These are phyloP conservation scores for Dasypus novemcinctus DNA, from an alignment of 2,113 vertebrate species.

Conservation along the genomic window DNA sequence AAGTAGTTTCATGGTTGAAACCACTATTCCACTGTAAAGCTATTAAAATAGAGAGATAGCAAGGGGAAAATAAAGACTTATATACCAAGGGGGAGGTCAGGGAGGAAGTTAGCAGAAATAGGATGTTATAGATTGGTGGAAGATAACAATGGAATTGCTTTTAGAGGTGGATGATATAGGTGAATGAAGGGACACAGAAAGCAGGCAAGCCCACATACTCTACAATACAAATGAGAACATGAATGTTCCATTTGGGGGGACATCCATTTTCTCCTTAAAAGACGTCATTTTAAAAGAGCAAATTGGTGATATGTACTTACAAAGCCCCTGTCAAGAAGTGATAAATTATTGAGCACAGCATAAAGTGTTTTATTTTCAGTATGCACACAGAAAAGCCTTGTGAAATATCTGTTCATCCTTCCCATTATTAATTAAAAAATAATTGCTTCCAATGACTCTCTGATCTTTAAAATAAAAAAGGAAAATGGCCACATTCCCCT, in stretches of 20 bases:
- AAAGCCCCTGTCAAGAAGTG: conserved; percentile 73
- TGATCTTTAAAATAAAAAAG: conserved; percentile 43
- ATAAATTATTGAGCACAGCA: conserved; percentile 70
- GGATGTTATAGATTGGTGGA: background rate
- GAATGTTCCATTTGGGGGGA: background rate
- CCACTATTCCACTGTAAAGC: background rate
- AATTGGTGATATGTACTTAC: conserved; percentile 73
- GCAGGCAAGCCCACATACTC: background rate
- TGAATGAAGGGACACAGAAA: conserved; percentile 18
- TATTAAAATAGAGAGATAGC: conserved; percentile 20
- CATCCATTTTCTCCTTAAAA: conserved; percentile 56
- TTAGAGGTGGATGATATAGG: background rate
- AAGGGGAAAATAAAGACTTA: conserved; percentile 53
- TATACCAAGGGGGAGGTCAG: background rate
- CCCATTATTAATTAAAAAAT: conserved; percentile 70
- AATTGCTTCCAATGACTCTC: conserved; percentile 68
- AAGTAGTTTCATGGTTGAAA: conserved; percentile 23
- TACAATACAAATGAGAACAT: conserved; percentile 68
- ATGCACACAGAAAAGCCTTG: conserved; percentile 44
- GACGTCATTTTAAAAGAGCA: conserved; percentile 68
- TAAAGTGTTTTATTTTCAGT: conserved; percentile 64
- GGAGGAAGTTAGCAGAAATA: conserved; percentile 13
- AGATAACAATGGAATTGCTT: background rate
- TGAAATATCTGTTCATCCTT: conserved; percentile 56
- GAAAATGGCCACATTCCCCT: background rate